phyloP scores from a whole-genome alignment of 2,797 vertebrate species.

The Ispidina picta region DNA sequence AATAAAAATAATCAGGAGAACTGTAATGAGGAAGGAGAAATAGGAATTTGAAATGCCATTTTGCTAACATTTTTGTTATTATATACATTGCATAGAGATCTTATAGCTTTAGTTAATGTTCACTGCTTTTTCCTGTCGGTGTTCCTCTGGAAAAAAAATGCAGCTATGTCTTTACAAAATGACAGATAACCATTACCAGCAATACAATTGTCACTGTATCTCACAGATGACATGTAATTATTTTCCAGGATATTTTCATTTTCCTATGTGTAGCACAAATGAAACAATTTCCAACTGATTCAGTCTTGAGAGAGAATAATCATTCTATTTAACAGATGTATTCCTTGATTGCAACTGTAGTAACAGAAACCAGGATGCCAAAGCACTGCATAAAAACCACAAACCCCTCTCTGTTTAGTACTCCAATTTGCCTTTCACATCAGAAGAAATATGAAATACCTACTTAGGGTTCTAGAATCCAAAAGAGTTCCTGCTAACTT shows the following conservation, averaged over 20 bases:
- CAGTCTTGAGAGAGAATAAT: background rate
- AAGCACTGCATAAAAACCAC: background rate
- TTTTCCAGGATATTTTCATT: background rate
- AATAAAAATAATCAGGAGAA: background rate
- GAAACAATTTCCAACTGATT: background rate
- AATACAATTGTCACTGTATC: background rate
- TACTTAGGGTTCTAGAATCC: background rate
- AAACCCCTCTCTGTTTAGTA: background rate
- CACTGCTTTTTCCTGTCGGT: background rate
- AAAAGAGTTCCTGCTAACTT: background rate
- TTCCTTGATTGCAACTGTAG: background rate
- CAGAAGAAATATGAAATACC: background rate
- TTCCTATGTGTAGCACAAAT: background rate
- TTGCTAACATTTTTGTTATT: background rate
- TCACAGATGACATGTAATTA: background rate
- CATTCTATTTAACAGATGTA: background rate
- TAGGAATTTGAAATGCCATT: background rate
- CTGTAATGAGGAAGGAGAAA: background rate
- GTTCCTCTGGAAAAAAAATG: background rate
- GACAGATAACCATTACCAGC: background rate
- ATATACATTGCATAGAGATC: background rate
- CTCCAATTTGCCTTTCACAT: background rate
- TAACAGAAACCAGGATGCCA: background rate
- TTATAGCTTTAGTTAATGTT: background rate
- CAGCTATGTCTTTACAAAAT: background rate